Base-by-base conservation (phyloP, 2,888 invertebrate genomes). In the Hirtodrosophila duncani region DNA sequence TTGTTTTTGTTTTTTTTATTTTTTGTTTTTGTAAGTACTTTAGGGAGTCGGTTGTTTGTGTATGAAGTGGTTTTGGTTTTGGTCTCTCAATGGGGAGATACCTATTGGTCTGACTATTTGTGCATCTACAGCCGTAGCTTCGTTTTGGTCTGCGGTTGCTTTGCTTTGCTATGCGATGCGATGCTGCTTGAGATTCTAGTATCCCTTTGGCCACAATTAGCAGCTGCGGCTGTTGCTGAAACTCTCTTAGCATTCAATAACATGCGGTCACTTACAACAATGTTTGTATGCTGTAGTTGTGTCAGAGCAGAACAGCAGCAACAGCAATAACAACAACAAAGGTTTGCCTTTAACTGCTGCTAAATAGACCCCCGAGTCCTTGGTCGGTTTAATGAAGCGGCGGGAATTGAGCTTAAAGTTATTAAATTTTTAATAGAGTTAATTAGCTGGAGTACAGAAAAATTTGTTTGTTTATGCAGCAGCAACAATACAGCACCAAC, bases 341-440 rank as follows among this genome's bases (percentile, higher is more conserved):
- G 16, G n/a, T n/a, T n/a, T n/a, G n/a, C n/a, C 23, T 8, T 18
- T 6, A 29, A 21, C 14, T 17, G 20, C 10, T 9, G 34, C 49
- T 45, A 41, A 52, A 37, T 20, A 46, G 29, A 34, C 55, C 60
- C 56, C 36, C 13, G 51, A 46, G 55, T 3, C 24, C 13, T 34
- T 34, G 18, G 24, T 24, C 9, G 27, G 33, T 33, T 51, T 61
- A 67, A 67, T 64, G 55, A 55, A 51, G 62, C 64, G 57, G 42
- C 24, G 61, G 49, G 65, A 71, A 61, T 63, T 56, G 58, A 60
- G 67, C 58, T 67, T 56, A 71, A 75, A 75, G 60, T 68, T 63
- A 42, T 75, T 71, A 63, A 71, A 77, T 68, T 56, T 75, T 77
- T 77, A 77, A 72, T 77, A 71, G 71, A 66, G 58, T 72, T 77